phyloP scores from a whole-genome alignment of 2,888 invertebrate species.

The Disparrhopalites patrizii region DNA sequence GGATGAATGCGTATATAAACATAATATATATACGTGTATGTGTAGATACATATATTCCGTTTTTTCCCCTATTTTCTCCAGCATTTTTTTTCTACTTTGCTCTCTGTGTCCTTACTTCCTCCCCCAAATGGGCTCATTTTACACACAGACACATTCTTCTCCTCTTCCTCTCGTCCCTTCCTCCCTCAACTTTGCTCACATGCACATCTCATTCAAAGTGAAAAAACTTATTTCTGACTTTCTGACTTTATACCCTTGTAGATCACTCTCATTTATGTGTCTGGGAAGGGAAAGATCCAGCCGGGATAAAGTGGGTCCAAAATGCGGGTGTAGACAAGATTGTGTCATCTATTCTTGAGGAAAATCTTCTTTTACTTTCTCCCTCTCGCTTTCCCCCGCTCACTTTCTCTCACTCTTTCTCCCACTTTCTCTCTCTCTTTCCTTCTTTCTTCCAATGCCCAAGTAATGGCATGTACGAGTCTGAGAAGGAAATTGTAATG shows the following conservation, averaged over 20 bases:
- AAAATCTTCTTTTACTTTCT: not conserved
- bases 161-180: too few relatives aligned
- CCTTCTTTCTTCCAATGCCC: not conserved
- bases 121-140: slow-evolving; percentile 1
- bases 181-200: too few relatives aligned
- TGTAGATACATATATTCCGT: too few relatives aligned
- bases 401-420: not conserved
- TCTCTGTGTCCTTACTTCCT: slow-evolving; percentile 12
- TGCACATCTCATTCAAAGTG: too few relatives aligned
- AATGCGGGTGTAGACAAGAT: not conserved
- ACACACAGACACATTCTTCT: slow-evolving; percentile 6
- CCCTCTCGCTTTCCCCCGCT: not conserved
- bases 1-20: too few relatives aligned
- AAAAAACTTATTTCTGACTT: too few relatives aligned
- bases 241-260: slow-evolving; percentile 17
- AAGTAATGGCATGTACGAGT: too few relatives aligned
- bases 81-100: not conserved
- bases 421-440: not conserved
- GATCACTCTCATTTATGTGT: slow-evolving; percentile 15
- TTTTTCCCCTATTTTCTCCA: not conserved
- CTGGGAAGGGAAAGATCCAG: not conserved
- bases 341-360: slow-evolving; percentile 1
- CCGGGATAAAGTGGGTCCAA: not conserved
- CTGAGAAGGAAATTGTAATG: too few relatives aligned
- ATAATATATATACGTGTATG: too few relatives aligned